phyloP scores from a whole-genome alignment of 2,888 invertebrate species.

The Philhelius pedissequus region DNA sequence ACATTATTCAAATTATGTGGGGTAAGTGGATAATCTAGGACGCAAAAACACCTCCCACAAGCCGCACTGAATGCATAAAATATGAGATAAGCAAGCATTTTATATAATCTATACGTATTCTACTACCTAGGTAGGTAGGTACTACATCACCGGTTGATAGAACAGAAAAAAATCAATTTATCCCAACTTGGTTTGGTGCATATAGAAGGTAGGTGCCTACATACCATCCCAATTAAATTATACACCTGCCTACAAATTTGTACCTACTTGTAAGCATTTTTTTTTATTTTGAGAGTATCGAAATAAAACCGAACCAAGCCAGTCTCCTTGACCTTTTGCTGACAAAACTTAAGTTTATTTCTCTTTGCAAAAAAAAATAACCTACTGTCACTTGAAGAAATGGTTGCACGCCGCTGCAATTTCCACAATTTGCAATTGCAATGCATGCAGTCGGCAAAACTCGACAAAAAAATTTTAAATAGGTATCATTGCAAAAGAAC shows the following conservation, averaged over 20 bases:
- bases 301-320: conserved; percentile 11
- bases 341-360: background rate
- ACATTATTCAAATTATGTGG: conserved; percentile 36
- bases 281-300: background rate
- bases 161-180: conserved; percentile 26
- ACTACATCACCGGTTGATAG: conserved; percentile 15
- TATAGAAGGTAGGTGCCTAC: too few species aligned
- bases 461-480: background rate
- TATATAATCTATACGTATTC: background rate
- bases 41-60: conserved; percentile 34
- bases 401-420: background rate
- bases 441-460: conserved; percentile 14
- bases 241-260: background rate
- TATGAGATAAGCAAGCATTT: conserved; percentile 12
- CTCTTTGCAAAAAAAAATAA: background rate
- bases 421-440: background rate
- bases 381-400: background rate
- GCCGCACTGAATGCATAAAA: conserved; percentile 13
- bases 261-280: background rate
- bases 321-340: conserved; percentile 52
- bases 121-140: background rate
- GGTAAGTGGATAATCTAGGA: conserved; percentile 51
- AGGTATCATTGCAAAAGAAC: conserved; percentile 15
- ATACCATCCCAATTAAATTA: background rate
- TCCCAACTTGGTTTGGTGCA: conserved; percentile 23